Evolutionary conservation across 2,888 invertebrate genomes (phyloP).

Genomic region (Spilosoma lubricipeda): DNA sequence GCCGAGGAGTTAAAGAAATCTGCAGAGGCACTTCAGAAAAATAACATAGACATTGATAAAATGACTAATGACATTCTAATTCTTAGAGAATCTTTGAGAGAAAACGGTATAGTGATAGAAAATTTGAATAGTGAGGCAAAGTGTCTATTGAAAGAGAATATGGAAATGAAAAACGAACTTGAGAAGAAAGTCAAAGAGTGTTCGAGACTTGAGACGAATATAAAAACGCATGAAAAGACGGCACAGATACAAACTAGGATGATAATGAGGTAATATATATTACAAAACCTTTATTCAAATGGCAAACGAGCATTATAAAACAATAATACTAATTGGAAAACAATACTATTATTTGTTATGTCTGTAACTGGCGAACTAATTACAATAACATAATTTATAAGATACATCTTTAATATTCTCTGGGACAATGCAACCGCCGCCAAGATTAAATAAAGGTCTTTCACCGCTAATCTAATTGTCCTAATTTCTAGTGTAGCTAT

Average conservation of each 20-base stretch:
- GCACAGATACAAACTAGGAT: slow-evolving; percentile 77
- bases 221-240: slow-evolving; percentile 79
- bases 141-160: slow-evolving; percentile 67
- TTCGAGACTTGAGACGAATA: slow-evolving; percentile 70
- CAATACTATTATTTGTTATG: not conserved
- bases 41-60: slow-evolving; percentile 68
- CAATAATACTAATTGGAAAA: not conserved
- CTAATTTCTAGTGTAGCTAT: not conserved
- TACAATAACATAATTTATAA: not conserved
- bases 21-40: slow-evolving; percentile 63
- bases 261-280: slow-evolving; percentile 69
- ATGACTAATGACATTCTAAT: slow-evolving; percentile 71
- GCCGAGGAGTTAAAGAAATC: slow-evolving; percentile 71
- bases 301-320: not conserved
- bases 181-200: slow-evolving; percentile 71
- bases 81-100: slow-evolving; percentile 69
- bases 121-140: slow-evolving; percentile 69
- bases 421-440: too few species aligned
- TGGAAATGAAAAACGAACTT: slow-evolving; percentile 64
- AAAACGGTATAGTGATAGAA: slow-evolving; percentile 66
- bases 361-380: not conserved
- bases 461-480: not conserved
- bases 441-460: too few species aligned
- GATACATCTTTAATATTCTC: not conserved
- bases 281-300: not conserved